phyloP scores from a whole-genome alignment of 2,888 invertebrate genomes.

The Seladonia tumulorum region DNA sequence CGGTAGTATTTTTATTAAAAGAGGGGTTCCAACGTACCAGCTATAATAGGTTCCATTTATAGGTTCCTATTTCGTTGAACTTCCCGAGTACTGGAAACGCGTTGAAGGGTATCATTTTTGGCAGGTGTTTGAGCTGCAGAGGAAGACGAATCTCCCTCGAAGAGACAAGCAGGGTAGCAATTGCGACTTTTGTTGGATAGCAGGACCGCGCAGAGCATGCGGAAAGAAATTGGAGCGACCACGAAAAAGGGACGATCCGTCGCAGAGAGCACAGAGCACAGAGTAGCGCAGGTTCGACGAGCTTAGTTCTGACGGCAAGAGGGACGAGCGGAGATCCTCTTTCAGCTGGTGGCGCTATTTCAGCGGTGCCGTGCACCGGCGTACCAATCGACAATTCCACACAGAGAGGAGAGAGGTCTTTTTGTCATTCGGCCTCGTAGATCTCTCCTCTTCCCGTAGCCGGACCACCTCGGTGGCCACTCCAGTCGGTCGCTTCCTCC shows the following conservation, averaged over 20 bases:
- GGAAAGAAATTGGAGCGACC: conserved; percentile 31
- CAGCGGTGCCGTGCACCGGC: conserved; percentile 47
- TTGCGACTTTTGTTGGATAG: background rate
- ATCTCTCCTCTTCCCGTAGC: conserved; percentile 67
- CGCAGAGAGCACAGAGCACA: background rate
- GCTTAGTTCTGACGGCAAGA: conserved; percentile 26
- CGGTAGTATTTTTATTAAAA: too few relatives aligned
- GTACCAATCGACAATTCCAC: conserved; percentile 58
- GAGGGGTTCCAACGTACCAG: too few relatives aligned
- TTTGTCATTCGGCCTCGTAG: conserved; percentile 78
- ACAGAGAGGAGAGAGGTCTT: conserved; percentile 62
- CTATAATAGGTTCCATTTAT: too few relatives aligned
- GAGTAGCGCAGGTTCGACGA: conserved; percentile 22
- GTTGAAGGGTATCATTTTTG: background rate
- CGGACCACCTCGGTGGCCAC: conserved; percentile 76
- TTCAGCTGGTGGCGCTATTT: conserved; percentile 63
- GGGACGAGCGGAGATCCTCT: conserved; percentile 60
- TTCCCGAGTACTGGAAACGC: background rate
- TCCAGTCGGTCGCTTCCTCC: conserved; percentile 61
- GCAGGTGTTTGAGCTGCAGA: background rate
- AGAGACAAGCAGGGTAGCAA: background rate
- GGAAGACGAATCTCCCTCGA: background rate
- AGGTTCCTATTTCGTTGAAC: too few relatives aligned
- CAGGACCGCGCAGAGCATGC: background rate
- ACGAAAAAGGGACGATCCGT: conserved; percentile 27